Percentiles rank a stretch among this genome's conserved stretches.
Conservation (phyloP, 2,113 vertebrate genomes). For the Typhlomys cinereus region DNA sequence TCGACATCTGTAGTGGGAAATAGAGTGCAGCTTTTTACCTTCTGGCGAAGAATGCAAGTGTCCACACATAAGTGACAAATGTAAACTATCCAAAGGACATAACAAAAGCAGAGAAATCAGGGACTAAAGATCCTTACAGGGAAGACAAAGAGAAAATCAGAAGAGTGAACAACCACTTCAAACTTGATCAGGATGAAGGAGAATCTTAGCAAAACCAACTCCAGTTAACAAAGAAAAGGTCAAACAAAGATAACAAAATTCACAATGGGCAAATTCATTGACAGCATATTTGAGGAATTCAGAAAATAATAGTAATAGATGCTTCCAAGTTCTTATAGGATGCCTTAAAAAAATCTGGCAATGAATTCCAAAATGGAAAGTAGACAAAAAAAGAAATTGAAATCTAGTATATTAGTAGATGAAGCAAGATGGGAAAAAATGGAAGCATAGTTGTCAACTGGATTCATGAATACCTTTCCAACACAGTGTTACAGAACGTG, state of each 20-base stretch:
- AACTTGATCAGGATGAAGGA: accelerated
- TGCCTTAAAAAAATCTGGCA: neutral
- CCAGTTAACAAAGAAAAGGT: neutral
- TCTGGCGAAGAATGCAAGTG: no score
- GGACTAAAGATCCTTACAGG: neutral
- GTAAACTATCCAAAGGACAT: neutral
- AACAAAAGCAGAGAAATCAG: neutral
- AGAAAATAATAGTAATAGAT: neutral
- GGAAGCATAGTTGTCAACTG: neutral
- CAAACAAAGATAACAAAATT: neutral
- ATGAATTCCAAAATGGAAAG: neutral
- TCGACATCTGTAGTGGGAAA: neutral
- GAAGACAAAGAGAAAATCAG: neutral
- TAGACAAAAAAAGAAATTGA: neutral
- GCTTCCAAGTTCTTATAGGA: neutral
- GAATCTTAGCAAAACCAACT: neutral
- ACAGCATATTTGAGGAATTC: neutral
- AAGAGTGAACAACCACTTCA: neutral
- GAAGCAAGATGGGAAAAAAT: neutral
- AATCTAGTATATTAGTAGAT: neutral
- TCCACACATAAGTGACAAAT: neutral
- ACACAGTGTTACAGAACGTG: neutral
- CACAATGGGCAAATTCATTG: neutral
- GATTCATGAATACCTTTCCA: neutral
- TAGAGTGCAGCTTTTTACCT: neutral